Base-by-base conservation (phyloP, 1,140 invertebrate species). In the Drosophila micromelanica region DNA sequence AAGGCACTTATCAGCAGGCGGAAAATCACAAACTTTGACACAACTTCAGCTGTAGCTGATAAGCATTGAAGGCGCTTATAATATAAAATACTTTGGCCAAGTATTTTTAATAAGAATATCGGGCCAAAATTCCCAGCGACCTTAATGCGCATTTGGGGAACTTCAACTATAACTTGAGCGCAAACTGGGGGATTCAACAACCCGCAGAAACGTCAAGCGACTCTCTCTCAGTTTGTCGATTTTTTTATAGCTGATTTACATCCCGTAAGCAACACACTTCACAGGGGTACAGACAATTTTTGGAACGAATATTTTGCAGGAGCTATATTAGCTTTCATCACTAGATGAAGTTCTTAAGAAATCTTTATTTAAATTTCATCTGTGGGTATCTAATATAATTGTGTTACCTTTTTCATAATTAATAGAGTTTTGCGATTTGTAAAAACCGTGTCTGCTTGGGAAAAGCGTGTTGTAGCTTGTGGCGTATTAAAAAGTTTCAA, bases 41-140 rank as follows among this genome's bases (percentile, higher is more conserved):
- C 75, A 85, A 85, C 56, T 86, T 63, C 32, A 74, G 49, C 67
- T 59, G 65, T 37, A 17, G 52, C 72, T 78, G 80, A 85, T 85
- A 86, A 86, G 70, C 64, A 67, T 52, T 57, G 62, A 65, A 51
- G 55, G 55, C 63, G 62, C 70, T 59, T 42, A 68, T 61, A 73
- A 68, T 55, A 54, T 68, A 46, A 80, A 80, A 80, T 71, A 74
- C 74, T 65, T 81, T 60, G 51, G 20, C n/a, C 73, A 78, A 85
- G 65, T 74, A 63, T 79, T 73, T 61, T 56, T 67, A 79, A 79
- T 80, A 76, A 71, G 37, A 45, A 80, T 63, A 67, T 76, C 60
- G 32, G 49, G 30, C 51, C 48, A 51, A 46, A 69, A 37, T 68
- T 56, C 13, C 32, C 48, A 61, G 38, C 55, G 73, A 75, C 72